Conservation (phyloP, 2,888 invertebrate species). For the Agapostemon virescens region DNA sequence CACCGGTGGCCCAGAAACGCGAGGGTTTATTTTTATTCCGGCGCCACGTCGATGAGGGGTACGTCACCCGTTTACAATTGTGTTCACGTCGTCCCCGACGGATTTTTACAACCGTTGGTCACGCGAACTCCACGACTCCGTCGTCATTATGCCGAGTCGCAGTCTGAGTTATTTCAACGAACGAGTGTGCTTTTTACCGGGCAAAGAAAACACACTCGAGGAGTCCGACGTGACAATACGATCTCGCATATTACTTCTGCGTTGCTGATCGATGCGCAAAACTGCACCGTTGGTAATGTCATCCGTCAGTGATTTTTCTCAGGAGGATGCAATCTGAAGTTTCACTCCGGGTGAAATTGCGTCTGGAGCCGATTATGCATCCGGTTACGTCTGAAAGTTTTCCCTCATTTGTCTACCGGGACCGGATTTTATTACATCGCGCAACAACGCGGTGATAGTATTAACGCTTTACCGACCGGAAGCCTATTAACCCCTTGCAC, state of each 20-base stretch:
- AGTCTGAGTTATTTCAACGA: constrained; percentile 14
- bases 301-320: background rate
- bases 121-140: constrained; percentile 38
- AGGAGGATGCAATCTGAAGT: background rate
- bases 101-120: constrained; percentile 55
- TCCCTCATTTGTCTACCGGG: background rate
- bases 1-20: constrained; percentile 40
- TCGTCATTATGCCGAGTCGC: constrained; percentile 1
- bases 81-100: constrained; percentile 28
- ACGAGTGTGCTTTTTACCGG: background rate
- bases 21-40: constrained; percentile 45
- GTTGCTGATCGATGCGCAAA: constrained; percentile 24
- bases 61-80: constrained; percentile 45
- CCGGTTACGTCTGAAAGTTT: background rate
- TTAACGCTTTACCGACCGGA: too few relatives aligned
- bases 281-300: background rate
- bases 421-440: background rate
- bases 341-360: background rate
- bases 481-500: too few relatives aligned
- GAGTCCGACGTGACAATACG: constrained; percentile 19
- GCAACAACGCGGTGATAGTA: background rate
- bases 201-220: too few relatives aligned
- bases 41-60: constrained; percentile 9
- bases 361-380: background rate
- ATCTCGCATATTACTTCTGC: background rate